phyloP scores from a whole-genome alignment of 30 jellyfish, hydroid and myxozoan genomes.

The Catostylus mosaicus region DNA sequence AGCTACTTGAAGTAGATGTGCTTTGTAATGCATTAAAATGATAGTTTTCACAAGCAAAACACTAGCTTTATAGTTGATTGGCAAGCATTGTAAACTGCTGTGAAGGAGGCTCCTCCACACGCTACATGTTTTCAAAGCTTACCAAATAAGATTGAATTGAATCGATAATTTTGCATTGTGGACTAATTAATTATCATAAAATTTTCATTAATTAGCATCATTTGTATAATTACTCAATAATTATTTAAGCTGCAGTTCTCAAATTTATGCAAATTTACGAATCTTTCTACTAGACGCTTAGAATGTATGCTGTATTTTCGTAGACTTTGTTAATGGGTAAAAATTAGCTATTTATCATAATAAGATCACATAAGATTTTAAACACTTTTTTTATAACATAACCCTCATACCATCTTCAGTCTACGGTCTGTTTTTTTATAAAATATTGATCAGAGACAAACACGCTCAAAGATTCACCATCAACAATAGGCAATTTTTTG shows the following conservation, averaged over 20 bases:
- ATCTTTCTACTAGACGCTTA: not conserved
- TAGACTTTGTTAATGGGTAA: not conserved
- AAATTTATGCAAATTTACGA: not conserved
- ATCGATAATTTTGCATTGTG: not conserved
- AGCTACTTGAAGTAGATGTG: not conserved
- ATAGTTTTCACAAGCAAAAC: not conserved
- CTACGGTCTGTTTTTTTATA: not conserved
- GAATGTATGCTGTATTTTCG: not conserved
- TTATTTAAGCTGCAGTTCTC: not conserved
- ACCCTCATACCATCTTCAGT: not conserved
- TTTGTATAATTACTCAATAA: not conserved
- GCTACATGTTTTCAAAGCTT: not conserved
- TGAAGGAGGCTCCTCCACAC: not conserved
- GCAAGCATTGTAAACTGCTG: not conserved
- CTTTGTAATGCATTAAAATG: not conserved
- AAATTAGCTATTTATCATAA: not conserved
- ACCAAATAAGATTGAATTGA: not conserved
- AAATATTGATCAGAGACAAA: not conserved
- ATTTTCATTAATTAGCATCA: not conserved
- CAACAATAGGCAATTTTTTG: not conserved
- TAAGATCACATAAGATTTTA: not conserved
- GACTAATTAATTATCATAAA: not conserved
- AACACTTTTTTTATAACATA: not conserved
- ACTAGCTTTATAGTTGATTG: too few relatives aligned
- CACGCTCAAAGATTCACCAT: not conserved